Evolutionary conservation across 2,797 vertebrate species (phyloP).

Genomic region (Poecilia velifera): DNA sequence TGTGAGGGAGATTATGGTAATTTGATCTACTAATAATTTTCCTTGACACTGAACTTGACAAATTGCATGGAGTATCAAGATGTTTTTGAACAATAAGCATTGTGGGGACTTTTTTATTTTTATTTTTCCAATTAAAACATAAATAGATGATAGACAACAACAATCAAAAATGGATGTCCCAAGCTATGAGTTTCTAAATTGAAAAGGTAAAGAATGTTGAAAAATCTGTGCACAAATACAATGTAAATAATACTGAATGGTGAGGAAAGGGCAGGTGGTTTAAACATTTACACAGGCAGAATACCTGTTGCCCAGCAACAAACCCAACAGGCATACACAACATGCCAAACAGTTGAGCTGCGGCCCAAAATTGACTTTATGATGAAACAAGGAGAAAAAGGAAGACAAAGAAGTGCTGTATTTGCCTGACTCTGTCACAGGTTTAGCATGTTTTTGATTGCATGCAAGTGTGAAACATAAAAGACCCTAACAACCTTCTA

Average conservation of each 20-base stretch:
- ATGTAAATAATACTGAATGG: constrained; percentile 16
- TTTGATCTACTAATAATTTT: constrained; percentile 1
- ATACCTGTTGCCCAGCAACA: constrained; percentile 63
- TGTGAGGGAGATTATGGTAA: constrained; percentile 19
- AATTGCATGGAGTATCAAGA: background rate
- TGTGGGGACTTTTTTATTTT: background rate
- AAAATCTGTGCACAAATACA: background rate
- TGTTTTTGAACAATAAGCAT: constrained; percentile 3
- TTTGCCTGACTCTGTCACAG: constrained; percentile 5
- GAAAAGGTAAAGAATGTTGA: background rate
- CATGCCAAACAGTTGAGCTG: constrained; percentile 64
- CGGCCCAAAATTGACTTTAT: constrained; percentile 21
- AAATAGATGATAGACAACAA: background rate
- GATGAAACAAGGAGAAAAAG: constrained; percentile 22
- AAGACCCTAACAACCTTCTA: constrained; percentile 14
- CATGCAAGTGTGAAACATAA: constrained; percentile 23
- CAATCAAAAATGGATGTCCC: background rate
- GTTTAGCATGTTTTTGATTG: constrained; percentile 20
- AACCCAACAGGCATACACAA: constrained; percentile 67
- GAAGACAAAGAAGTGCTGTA: background rate
- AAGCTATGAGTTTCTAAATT: background rate
- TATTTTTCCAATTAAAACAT: background rate
- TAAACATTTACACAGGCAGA: constrained; percentile 45
- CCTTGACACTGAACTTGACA: background rate
- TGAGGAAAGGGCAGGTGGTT: constrained; percentile 32